phyloP scores from a whole-genome alignment of 1,140 invertebrate species.

The Eupeodes corollae region DNA sequence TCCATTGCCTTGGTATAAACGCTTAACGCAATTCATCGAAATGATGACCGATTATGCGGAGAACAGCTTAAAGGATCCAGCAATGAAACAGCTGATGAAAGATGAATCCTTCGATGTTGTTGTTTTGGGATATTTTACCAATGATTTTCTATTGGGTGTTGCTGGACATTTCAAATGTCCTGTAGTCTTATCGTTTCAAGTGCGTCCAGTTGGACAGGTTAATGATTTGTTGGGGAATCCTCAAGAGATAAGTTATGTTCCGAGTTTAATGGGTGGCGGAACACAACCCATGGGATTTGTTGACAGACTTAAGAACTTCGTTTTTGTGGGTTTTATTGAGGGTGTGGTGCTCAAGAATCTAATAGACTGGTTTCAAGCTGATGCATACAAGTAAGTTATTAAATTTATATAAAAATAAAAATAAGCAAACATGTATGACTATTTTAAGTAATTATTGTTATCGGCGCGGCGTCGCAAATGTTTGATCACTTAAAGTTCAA shows the following conservation, averaged over 20 bases:
- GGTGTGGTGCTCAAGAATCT: no score
- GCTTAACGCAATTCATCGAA: background rate
- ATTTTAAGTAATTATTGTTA: no score
- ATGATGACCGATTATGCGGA: background rate
- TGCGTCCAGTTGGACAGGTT: background rate
- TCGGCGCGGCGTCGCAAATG: no score
- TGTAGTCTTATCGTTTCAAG: conserved; percentile 3
- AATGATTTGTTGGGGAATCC: conserved; percentile 11
- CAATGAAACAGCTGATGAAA: conserved; percentile 1
- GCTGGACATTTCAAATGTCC: conserved; percentile 12
- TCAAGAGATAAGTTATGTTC: conserved; percentile 5
- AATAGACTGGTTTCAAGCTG: no score
- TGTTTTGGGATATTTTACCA: conserved; percentile 9
- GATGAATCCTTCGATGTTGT: conserved; percentile 12
- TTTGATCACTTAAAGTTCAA: no score
- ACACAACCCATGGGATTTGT: conserved; percentile 4
- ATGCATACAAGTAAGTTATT: no score
- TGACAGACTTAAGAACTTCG: background rate
- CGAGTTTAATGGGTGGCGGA: conserved; percentile 1
- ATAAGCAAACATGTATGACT: no score
- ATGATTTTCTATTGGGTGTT: conserved; percentile 13
- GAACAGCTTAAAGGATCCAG: background rate
- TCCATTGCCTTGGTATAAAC: background rate
- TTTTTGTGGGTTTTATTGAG: background rate
- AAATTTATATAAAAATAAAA: no score